Conservation (phyloP, 2,797 vertebrate genomes). For the Micrastur ruficollis region DNA sequence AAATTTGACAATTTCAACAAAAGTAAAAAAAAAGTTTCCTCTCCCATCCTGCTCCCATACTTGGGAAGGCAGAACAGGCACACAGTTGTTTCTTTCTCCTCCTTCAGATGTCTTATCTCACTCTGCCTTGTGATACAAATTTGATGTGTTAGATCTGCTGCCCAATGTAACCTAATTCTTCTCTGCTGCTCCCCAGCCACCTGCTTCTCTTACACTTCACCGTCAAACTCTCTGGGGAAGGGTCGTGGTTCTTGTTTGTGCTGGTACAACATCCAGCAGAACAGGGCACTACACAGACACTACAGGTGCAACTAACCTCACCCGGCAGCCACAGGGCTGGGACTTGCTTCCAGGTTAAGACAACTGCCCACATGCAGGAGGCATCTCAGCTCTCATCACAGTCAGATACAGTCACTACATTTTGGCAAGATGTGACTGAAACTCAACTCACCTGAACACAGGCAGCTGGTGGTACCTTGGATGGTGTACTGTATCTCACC, state of each 20-base stretch:
- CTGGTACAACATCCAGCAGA: neutral
- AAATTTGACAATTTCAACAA: neutral
- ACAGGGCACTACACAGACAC: neutral
- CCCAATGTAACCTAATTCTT: neutral
- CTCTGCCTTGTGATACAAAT: neutral
- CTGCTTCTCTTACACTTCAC: neutral
- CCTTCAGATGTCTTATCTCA: neutral
- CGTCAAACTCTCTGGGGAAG: neutral
- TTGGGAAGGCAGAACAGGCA: neutral
- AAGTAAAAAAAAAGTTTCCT: neutral
- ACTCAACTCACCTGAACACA: neutral
- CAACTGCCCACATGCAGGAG: neutral
- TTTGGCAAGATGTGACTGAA: neutral
- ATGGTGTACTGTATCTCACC: neutral
- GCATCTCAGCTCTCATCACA: neutral
- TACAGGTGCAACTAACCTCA: rapidly evolving
- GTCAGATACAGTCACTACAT: neutral
- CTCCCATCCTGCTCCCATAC: neutral
- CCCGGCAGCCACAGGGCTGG: neutral
- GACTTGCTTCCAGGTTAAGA: neutral
- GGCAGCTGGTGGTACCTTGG: neutral
- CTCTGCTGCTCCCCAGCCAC: no score
- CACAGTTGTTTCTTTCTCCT: neutral
- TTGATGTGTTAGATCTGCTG: neutral
- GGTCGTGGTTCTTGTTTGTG: neutral